Conservation (phyloP, 2,888 invertebrate genomes). For the Lithosia quadra region DNA sequence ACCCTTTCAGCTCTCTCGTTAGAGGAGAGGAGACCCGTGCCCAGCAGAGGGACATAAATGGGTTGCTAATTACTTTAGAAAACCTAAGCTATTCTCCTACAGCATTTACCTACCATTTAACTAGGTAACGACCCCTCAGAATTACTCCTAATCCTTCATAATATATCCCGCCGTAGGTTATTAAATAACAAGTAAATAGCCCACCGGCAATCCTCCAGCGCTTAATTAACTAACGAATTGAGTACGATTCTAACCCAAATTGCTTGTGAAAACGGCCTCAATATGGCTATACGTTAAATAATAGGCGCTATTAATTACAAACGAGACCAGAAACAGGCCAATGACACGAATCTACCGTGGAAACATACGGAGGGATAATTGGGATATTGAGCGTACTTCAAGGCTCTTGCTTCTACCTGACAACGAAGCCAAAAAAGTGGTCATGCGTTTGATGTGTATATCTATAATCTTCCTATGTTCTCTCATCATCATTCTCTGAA, state of each 20-base stretch:
- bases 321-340: slow-evolving; percentile 47
- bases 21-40: no score
- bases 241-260: slow-evolving; percentile 52
- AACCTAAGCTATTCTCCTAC: no score
- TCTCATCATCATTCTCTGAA: no score
- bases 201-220: slow-evolving; percentile 25
- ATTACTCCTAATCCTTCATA: slow-evolving; percentile 9
- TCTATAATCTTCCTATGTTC: no score
- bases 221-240: slow-evolving; percentile 50
- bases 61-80: not conserved
- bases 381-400: no score
- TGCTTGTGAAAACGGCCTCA: slow-evolving; percentile 48
- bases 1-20: no score
- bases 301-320: slow-evolving; percentile 54
- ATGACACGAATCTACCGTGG: slow-evolving; percentile 45
- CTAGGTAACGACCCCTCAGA: not conserved
- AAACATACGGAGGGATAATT: slow-evolving; percentile 22
- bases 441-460: no score
- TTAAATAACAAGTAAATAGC: slow-evolving; percentile 34
- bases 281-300: slow-evolving; percentile 51
- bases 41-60: no score
- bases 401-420: no score
- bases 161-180: slow-evolving; percentile 22
- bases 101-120: not conserved
- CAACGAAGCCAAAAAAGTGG: no score